Percentiles rank a stretch among this genome's conserved stretches.
phyloP scores from a whole-genome alignment of 2,113 vertebrate species.

The Brachyhypopomus gauderio region DNA sequence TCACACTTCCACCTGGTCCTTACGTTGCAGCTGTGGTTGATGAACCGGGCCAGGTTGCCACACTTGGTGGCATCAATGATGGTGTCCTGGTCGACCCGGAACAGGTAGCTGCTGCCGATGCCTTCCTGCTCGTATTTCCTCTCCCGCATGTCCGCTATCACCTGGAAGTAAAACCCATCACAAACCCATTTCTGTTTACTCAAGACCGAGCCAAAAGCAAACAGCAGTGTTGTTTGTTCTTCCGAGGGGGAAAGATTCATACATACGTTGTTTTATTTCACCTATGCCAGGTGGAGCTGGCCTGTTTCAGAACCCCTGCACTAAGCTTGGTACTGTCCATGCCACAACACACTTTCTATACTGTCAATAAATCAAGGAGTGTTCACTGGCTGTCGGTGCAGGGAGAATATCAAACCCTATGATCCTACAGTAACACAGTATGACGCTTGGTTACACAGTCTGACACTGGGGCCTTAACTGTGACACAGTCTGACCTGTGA shows the following conservation, averaged over 20 bases:
- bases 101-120: slow-evolving; percentile 98
- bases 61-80: slow-evolving; percentile 98
- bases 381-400: too few relatives aligned
- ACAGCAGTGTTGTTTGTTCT: too few relatives aligned
- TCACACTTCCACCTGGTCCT: slow-evolving; percentile 59
- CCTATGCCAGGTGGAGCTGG: too few relatives aligned
- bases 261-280: too few relatives aligned
- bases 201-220: neutral
- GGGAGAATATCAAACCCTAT: too few relatives aligned
- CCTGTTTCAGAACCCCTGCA: too few relatives aligned
- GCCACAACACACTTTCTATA: too few relatives aligned
- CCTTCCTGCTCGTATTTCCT: slow-evolving; percentile 92
- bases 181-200: neutral
- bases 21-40: slow-evolving; percentile 99
- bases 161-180: slow-evolving; percentile 66
- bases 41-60: slow-evolving; percentile 93
- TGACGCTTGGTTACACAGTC: too few relatives aligned
- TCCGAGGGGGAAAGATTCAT: too few relatives aligned
- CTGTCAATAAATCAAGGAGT: too few relatives aligned
- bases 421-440: too few relatives aligned
- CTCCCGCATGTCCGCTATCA: slow-evolving; percentile 96
- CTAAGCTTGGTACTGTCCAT: too few relatives aligned
- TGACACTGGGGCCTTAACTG: neutral
- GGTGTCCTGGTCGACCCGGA: slow-evolving; percentile 92
- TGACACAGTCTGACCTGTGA: neutral